A percentile compares a stretch with the other conserved stretches of the same genome.
These are phyloP conservation scores for Pterocles burchelli DNA, from an alignment of 2,113 vertebrate genomes.

Conservation along the genomic window DNA sequence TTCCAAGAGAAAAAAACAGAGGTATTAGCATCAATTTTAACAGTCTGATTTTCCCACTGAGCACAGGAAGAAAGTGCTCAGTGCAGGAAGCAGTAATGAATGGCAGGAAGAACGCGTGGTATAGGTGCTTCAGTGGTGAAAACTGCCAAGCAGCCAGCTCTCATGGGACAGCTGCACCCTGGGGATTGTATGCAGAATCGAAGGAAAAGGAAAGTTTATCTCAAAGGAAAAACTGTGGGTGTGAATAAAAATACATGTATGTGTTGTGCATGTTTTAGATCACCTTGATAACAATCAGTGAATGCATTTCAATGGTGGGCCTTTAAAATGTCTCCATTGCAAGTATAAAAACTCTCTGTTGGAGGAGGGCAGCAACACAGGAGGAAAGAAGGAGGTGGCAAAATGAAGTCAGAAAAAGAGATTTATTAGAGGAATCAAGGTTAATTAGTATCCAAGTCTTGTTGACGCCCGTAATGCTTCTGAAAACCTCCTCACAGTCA, in stretches of 20 bases:
- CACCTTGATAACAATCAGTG: neutral
- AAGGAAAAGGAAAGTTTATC: neutral
- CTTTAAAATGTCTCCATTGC: neutral
- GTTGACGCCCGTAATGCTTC: neutral
- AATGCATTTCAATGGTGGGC: neutral
- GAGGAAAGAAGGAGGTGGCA: neutral
- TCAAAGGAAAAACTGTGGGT: neutral
- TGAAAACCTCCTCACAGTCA: neutral
- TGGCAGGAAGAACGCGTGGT: accelerated
- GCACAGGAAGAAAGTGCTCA: neutral
- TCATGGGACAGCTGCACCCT: neutral
- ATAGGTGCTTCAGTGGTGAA: neutral
- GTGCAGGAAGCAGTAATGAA: neutral
- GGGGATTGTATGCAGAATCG: neutral
- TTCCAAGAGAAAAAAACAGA: neutral
- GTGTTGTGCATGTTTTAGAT: neutral
- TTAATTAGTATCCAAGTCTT: neutral
- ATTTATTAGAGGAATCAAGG: neutral
- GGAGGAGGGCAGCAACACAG: neutral
- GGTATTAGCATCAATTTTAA: neutral
- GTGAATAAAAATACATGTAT: neutral
- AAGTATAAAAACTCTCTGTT: neutral
- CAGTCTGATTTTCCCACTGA: neutral
- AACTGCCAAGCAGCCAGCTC: neutral
- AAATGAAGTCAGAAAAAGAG: neutral